These are phyloP conservation scores for Elachura formosa DNA, from an alignment of 2,113 vertebrate species.

Conservation along the genomic window DNA sequence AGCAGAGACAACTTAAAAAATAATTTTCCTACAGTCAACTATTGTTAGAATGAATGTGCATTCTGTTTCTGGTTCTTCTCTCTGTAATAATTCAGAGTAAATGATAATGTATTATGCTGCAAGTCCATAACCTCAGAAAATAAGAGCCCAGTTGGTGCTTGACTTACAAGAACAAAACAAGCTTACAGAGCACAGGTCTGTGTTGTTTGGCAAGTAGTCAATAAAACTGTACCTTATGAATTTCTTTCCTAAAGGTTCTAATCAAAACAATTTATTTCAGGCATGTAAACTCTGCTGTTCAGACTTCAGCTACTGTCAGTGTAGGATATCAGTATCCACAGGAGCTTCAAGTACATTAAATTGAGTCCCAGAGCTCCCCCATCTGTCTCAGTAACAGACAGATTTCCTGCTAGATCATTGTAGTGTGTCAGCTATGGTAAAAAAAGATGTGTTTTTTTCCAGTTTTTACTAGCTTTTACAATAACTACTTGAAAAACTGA, in stretches of 20 bases:
- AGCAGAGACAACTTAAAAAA: neutral
- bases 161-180: conserved; percentile 76
- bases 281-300: conserved; percentile 75
- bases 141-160: conserved; percentile 64
- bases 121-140: conserved; percentile 68
- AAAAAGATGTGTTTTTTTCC: neutral
- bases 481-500: conserved; percentile 9
- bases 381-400: conserved; percentile 72
- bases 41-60: conserved; percentile 30
- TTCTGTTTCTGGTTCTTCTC: neutral
- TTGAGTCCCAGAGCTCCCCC: conserved; percentile 79
- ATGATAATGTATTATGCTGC: conserved; percentile 59
- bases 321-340: neutral
- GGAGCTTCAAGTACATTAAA: conserved; percentile 21
- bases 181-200: conserved; percentile 67
- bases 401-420: conserved; percentile 60
- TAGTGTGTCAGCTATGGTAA: conserved; percentile 20
- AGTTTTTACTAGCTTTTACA: conserved; percentile 27
- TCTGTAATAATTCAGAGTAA: conserved; percentile 61
- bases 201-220: conserved; percentile 77
- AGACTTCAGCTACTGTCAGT: conserved; percentile 71
- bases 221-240: conserved; percentile 80
- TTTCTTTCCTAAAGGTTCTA: conserved; percentile 81
- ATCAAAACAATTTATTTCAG: conserved; percentile 83
- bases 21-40: conserved; percentile 6